Base-by-base conservation (phyloP, 2,888 invertebrate species). In the Baccha elongata region DNA sequence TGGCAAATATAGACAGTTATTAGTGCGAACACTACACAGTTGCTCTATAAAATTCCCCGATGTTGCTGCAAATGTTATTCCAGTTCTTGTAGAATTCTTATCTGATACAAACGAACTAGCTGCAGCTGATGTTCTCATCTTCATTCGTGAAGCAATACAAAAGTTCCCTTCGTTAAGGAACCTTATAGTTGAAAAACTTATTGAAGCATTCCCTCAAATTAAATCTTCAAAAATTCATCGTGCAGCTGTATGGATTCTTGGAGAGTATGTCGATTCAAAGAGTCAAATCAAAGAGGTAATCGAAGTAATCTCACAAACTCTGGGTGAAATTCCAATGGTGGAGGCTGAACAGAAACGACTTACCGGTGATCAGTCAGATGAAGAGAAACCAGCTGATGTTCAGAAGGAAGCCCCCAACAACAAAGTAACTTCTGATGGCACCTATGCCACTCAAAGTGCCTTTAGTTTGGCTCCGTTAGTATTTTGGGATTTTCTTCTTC, bases 401-500 rank as follows among this genome's bases (percentile, higher is more conserved):
- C 85, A 90, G 1, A 91, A 91, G 1, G 85, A 85, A 8, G 80
- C 85, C 23, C 85, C 88, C 35, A 89, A 85, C 78, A 90, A 88
- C 58, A 91, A 91, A 76, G 98, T 99, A 44, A 99, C 99, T 50
- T 99, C 99, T 35, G 99, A 99, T 92, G 99, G 99, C 17, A 99
- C 99, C 0, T 99, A 99, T 91, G 99, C 99, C 23, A 96, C 98
- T 3, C 99, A 99, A 91, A 98, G 98, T 85, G 99, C 98, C 44
- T 98, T 99, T 91, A 98, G 96, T 88, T 92, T 96, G 86, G 93
- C 94, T 21, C 92, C 93, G 94, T 95, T 90, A 92, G 94, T 92
- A 15, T 21, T 50, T 1, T 44, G 2, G 2, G 0, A 15, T 8
- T 69, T 29, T 2, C 5, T 19, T 4, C 7, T 5, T 40, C 32